Evolutionary conservation across 2,888 invertebrate species (phyloP).

Genomic region (Metalampra italica): DNA sequence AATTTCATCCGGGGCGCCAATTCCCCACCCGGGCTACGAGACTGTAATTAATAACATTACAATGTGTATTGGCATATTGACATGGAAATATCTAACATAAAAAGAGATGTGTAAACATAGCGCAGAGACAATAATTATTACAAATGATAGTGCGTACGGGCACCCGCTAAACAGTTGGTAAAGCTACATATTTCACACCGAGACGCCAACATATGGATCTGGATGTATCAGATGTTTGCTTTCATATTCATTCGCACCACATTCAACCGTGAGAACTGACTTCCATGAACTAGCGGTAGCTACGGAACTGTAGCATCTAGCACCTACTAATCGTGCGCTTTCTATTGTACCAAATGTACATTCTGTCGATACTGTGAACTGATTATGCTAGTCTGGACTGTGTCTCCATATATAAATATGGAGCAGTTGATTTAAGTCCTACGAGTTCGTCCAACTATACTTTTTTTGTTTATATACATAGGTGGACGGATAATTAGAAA

Average conservation of each 20-base stretch:
- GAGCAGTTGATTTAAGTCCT: conserved; percentile 7
- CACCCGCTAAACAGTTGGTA: conserved; percentile 75
- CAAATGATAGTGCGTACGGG: conserved; percentile 73
- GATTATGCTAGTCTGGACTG: conserved; percentile 43
- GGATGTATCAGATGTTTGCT: conserved; percentile 74
- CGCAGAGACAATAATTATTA: conserved; percentile 77
- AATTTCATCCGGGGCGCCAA: too few relatives aligned
- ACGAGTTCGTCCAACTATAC: too few relatives aligned
- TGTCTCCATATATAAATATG: conserved; percentile 25
- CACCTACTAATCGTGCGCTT: conserved; percentile 56
- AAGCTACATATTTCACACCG: conserved; percentile 78
- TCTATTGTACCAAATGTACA: conserved; percentile 53
- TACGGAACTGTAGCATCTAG: conserved; percentile 57
- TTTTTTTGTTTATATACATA: too few relatives aligned
- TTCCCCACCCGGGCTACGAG: too few relatives aligned
- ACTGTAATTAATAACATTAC: too few relatives aligned
- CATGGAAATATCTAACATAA: conserved; percentile 53
- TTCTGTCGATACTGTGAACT: conserved; percentile 58
- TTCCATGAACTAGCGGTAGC: conserved; percentile 62
- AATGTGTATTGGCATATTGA: conserved; percentile 1
- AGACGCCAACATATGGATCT: conserved; percentile 78
- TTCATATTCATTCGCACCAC: conserved; percentile 74
- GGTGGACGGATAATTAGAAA: too few relatives aligned
- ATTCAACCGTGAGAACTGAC: conserved; percentile 69
- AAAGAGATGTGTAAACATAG: conserved; percentile 67